phyloP scores from a whole-genome alignment of 37 sponge, comb jelly and placozoan genomes.

The Agelas oroides region DNA sequence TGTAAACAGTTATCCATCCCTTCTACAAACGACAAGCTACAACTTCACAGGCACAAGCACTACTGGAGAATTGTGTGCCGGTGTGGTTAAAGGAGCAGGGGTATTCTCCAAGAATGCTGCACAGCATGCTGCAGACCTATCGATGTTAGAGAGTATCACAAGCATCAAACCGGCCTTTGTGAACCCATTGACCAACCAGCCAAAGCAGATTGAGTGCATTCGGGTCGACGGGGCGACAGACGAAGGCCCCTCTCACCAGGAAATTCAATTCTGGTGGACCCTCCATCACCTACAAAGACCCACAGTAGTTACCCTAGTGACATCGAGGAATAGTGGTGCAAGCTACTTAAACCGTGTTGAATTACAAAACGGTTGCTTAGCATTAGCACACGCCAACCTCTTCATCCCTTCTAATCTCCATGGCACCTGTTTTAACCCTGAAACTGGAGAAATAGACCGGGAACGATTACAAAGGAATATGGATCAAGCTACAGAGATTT shows the following conservation, averaged over 20 bases:
- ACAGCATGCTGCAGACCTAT: background rate
- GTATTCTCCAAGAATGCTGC: background rate
- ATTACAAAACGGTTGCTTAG: conserved; percentile 41
- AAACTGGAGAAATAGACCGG: conserved; percentile 22
- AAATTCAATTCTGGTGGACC: conserved; percentile 28
- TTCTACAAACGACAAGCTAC: conserved; percentile 30
- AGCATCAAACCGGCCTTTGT: background rate
- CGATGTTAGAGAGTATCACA: background rate
- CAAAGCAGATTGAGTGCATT: conserved; percentile 19
- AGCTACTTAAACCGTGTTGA: conserved; percentile 46
- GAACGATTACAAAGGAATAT: conserved; percentile 1
- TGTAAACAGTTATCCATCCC: conserved; percentile 27
- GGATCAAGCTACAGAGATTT: conserved; percentile 17
- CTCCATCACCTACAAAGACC: background rate
- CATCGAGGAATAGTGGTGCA: conserved; percentile 32
- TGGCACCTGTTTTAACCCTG: conserved; percentile 10
- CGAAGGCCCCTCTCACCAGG: conserved; percentile 15
- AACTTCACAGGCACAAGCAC: conserved; percentile 33
- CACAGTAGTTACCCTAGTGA: conserved; percentile 4
- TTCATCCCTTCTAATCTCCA: conserved; percentile 40
- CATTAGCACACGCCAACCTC: conserved; percentile 34
- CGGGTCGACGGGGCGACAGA: conserved; percentile 18
- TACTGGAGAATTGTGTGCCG: conserved; percentile 38
- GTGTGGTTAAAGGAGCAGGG: conserved; percentile 30
- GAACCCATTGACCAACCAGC: background rate